Evolutionary conservation across 2,113 vertebrate genomes (phyloP).

Genomic region (Python bivittatus): DNA sequence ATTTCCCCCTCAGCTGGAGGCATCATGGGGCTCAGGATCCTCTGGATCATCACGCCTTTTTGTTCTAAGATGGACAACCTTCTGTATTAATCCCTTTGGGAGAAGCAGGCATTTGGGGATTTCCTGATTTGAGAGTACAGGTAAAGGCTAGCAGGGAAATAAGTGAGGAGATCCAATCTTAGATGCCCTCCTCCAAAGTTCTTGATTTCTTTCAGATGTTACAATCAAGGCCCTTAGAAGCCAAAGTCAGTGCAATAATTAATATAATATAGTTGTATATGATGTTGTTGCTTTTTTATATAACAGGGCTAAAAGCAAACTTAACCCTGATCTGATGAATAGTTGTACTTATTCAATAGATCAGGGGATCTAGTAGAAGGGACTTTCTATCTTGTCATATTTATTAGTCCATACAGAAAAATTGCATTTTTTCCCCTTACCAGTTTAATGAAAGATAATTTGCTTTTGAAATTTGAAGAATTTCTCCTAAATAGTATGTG

Average conservation of each 20-base stretch:
- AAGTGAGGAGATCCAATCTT: not conserved
- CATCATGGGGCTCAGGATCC: not conserved
- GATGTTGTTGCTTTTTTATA: constrained; percentile 38
- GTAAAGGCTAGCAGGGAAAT: not conserved
- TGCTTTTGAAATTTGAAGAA: not conserved
- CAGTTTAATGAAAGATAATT: not conserved
- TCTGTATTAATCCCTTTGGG: not conserved
- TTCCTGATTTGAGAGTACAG: not conserved
- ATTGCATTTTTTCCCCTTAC: not conserved
- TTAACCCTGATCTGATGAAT: not conserved
- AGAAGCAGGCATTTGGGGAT: not conserved
- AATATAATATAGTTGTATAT: constrained; percentile 56
- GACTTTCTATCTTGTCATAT: not conserved
- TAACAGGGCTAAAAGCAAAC: constrained; percentile 39
- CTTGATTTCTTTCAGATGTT: constrained; percentile 33
- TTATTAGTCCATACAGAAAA: not conserved
- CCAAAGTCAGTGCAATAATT: constrained; percentile 52
- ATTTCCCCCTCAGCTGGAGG: not conserved
- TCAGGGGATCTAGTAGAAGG: not conserved
- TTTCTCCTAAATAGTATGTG: not conserved
- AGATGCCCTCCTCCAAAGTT: constrained; percentile 55
- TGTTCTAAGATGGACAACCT: not conserved
- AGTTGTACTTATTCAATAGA: not conserved
- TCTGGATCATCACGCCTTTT: not conserved
- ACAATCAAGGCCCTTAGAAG: constrained; percentile 46